Evolutionary conservation across 1,140 invertebrate species (phyloP), one percentile per base, ranked within the genome.

Genomic region (Latrodectus geometricus): DNA sequence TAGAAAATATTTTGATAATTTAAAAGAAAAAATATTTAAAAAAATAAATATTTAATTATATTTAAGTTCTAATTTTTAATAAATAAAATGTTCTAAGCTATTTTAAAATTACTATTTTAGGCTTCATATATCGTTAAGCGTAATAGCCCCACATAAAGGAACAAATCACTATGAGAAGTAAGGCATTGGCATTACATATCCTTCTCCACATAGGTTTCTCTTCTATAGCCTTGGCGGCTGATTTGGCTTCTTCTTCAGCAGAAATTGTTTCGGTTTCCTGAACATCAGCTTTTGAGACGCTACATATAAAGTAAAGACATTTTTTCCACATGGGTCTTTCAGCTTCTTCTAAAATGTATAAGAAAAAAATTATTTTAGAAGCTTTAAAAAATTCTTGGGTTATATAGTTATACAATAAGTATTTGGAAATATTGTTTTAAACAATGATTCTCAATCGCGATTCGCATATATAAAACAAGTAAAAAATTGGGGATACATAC

Each of bases 101-200:
- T 35, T 35, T 5, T 35, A 35, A 35, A 35, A 35, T 35, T 35
- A 35, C 35, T 5, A 35, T 35, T 5, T 35, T 35, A 35, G 35
- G 35, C 35, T 1, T 35, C 5, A 35, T 35, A 35, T 35, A 35
- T 35, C 35, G 35, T 35, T 65, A 90, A 76, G 56, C 89, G 75
- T 87, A 89, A 75, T 80, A 89, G 48, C 86, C 88, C 86, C 88
- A 89, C 48, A 89, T 72, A 23, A 89, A 89, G 0, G 88, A 23
- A 50, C 77, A 56, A 20, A 88, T 48, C 9, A 84, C 49, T 9
- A 89, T n/a, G 11, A 88, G 49, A 0, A 89, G 15, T 20, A 89
- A 56, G 0, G 88, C 89, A 77, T 80, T 87, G 14, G 74, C 56
- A 86, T 89, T 87, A 12, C 73, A 75, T 15, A 86, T 50, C 9